phyloP scores from a whole-genome alignment of 2,113 vertebrate genomes.

The Notothenia rossii region DNA sequence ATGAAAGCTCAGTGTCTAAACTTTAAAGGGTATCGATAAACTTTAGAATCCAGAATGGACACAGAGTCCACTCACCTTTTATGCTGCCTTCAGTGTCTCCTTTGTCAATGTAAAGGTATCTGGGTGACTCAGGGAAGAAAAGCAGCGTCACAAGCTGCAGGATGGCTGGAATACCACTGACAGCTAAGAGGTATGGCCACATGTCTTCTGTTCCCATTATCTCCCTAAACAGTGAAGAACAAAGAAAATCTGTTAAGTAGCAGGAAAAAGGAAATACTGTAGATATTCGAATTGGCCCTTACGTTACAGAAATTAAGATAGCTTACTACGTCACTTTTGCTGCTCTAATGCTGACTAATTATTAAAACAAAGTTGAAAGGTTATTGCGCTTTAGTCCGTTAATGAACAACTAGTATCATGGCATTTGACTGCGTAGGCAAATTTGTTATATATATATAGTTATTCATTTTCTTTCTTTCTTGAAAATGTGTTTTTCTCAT shows the following conservation, averaged over 20 bases:
- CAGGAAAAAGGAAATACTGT: neutral
- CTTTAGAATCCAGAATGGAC: neutral
- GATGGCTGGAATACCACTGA: slow-evolving; percentile 82
- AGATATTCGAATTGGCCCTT: neutral
- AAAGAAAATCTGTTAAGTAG: neutral
- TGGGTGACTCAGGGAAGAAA: slow-evolving; percentile 86
- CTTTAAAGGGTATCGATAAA: neutral
- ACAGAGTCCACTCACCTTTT: slow-evolving; percentile 74
- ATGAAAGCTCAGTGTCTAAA: neutral
- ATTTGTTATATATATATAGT: too few species aligned
- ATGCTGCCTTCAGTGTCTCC: slow-evolving; percentile 81
- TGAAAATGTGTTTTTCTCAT: too few species aligned
- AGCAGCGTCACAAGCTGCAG: slow-evolving; percentile 82
- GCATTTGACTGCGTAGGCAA: too few species aligned
- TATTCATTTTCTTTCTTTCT: neutral
- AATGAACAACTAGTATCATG: neutral
- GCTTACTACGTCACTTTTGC: neutral
- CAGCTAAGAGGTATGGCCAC: slow-evolving; percentile 85
- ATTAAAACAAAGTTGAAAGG: neutral
- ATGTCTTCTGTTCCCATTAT: slow-evolving; percentile 83
- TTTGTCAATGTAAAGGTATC: slow-evolving; percentile 84
- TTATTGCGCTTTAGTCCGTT: neutral
- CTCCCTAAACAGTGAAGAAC: slow-evolving; percentile 72
- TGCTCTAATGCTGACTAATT: neutral
- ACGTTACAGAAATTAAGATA: neutral